Evolutionary conservation across 2,113 vertebrate genomes (phyloP).

Genomic region (Gambusia affinis): DNA sequence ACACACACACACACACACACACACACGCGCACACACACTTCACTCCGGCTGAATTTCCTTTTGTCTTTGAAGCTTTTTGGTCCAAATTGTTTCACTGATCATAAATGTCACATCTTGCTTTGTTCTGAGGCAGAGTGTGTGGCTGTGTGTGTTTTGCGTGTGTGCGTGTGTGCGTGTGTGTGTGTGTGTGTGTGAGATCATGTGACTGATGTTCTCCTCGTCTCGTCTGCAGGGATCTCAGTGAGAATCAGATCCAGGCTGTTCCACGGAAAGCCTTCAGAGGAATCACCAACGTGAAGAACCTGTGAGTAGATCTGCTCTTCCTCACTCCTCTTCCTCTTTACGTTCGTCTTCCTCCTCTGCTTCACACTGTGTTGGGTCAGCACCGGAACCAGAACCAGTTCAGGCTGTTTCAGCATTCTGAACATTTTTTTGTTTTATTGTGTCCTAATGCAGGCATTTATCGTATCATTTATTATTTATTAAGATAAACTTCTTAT

Average conservation of each 20-base stretch:
- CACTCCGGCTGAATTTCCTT: constrained; percentile 47
- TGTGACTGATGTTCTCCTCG: constrained; percentile 57
- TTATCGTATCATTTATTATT: too few species aligned
- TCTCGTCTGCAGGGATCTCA: constrained; percentile 88
- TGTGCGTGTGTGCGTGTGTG: constrained; percentile 8
- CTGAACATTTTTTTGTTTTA: too few species aligned
- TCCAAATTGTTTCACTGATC: constrained; percentile 70
- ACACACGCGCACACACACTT: constrained; percentile 35
- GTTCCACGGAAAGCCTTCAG: constrained; percentile 97
- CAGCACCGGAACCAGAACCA: too few species aligned
- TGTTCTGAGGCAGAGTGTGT: constrained; percentile 54
- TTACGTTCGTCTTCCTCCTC: neutral
- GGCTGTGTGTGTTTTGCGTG: neutral
- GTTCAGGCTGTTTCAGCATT: too few species aligned
- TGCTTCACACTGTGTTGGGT: neutral
- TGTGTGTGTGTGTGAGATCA: neutral
- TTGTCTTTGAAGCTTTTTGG: constrained; percentile 73
- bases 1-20: constrained; percentile 2
- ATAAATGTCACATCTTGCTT: constrained; percentile 72
- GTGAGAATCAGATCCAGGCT: constrained; percentile 98
- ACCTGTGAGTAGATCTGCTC: constrained; percentile 87
- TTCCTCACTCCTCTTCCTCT: neutral
- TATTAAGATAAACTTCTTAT: too few species aligned
- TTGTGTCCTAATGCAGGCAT: too few species aligned
- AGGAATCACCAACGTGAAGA: constrained; percentile 94